Evolutionary conservation across 2,888 invertebrate genomes (phyloP).

Genomic region (Catocala fraxini): DNA sequence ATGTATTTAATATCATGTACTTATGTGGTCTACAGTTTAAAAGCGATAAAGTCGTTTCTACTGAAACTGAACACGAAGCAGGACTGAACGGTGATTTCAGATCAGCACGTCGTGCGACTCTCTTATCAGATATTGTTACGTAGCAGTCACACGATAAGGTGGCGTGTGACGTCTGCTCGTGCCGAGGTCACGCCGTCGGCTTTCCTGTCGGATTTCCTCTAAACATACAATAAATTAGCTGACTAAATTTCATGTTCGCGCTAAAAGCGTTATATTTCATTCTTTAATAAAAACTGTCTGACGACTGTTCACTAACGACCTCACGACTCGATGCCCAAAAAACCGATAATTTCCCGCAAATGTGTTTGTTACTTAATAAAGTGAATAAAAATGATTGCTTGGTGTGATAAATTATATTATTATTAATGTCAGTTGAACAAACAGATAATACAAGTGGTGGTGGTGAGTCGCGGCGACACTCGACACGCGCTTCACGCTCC

Average conservation of each 20-base stretch:
- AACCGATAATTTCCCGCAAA: slow-evolving; percentile 14
- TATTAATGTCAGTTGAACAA: slow-evolving; percentile 1
- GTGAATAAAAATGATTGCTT: slow-evolving; percentile 3
- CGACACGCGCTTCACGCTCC: no score
- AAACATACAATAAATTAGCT: slow-evolving; percentile 9
- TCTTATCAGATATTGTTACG: no score
- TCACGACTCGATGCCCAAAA: slow-evolving; percentile 2
- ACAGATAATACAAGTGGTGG: not conserved
- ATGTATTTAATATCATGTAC: no score
- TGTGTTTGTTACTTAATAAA: slow-evolving; percentile 13
- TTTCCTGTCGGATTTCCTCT: slow-evolving; percentile 10
- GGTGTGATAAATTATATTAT: slow-evolving; percentile 2
- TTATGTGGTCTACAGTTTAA: no score
- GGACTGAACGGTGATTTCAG: no score
- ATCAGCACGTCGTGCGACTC: no score
- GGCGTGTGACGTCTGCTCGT: no score
- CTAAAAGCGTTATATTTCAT: slow-evolving; percentile 24
- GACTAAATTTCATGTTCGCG: slow-evolving; percentile 5
- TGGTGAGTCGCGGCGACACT: no score
- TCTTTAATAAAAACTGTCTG: slow-evolving; percentile 6
- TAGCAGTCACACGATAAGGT: no score
- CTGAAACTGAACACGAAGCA: no score
- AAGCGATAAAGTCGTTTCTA: no score
- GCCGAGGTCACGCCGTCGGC: not conserved
- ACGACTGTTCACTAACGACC: slow-evolving; percentile 8